These are phyloP conservation scores for Sarcoramphus papa DNA, from an alignment of 2,797 vertebrate species.

Conservation along the genomic window DNA sequence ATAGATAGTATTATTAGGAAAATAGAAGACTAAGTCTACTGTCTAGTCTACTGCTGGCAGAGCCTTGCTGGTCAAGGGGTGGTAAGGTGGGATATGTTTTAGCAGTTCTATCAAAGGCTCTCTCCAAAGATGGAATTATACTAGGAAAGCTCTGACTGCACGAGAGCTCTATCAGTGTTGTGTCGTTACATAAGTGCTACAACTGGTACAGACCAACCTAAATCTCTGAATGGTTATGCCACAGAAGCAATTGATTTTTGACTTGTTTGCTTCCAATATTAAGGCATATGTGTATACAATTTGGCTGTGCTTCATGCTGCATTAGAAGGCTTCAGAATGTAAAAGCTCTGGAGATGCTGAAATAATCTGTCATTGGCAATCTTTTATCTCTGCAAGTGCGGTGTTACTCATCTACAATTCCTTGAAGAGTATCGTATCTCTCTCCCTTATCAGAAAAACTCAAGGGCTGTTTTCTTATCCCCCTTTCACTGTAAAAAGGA, in stretches of 20 bases:
- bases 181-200: not conserved
- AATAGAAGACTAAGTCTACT: not conserved
- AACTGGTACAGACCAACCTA: not conserved
- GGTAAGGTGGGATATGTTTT: not conserved
- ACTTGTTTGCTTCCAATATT: not conserved
- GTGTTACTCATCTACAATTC: not conserved
- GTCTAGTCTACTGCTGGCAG: not conserved
- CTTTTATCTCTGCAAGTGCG: not conserved
- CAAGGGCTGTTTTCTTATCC: not conserved
- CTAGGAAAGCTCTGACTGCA: not conserved
- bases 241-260: not conserved
- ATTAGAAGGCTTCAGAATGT: not conserved
- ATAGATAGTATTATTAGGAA: not conserved
- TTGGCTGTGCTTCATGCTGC: not conserved
- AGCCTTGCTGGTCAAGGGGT: not conserved
- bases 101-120: not conserved
- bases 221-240: not conserved
- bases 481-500: constrained; percentile 44
- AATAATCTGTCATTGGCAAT: not conserved
- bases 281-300: not conserved
- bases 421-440: not conserved
- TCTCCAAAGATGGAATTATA: not conserved
- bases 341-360: not conserved
- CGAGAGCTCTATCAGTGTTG: not conserved
- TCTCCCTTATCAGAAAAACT: not conserved